Evolutionary conservation across 1,140 invertebrate species (phyloP), one percentile per base, ranked within the genome.

Genomic region (Ips nitidus): DNA sequence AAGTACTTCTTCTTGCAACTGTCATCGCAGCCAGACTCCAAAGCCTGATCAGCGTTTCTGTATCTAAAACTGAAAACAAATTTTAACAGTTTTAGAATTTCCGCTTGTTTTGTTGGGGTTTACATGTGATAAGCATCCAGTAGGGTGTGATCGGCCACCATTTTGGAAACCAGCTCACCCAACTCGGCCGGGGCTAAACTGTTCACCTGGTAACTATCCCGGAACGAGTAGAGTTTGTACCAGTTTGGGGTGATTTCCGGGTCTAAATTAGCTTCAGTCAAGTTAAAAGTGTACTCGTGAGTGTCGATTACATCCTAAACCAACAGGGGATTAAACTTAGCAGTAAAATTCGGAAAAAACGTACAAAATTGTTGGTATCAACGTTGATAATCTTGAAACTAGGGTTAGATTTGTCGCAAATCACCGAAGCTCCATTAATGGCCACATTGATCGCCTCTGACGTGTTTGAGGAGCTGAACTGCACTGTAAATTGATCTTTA

Each of bases 301-400:
- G 87, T 86, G 77, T 93, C 88, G 41, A 87, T 71, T 1, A 93
- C 85, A 73, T 82, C 82, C 89, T 90, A 77, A 2, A 62, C 1
- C 22, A 62, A 22, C 45, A 6, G 45, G 45, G 22, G 22, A 22
- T 22, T 22, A 22, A 22, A 22, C 22, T 22, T 22, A 22, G 22
- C 22, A 22, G 22, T 22, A 22, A 22, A 50, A 50, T 50, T 50
- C 6, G 8, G 43, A 47, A 37, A 38, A 41, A 8, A 83, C 87
- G 86, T 82, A 90, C 89, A 70, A 81, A 88, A 64, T 82, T 86
- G 1, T 72, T 78, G 0, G 81, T 77, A 74, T 93, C 87, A 1
- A 93, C 81, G 2, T 84, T 82, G 73, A 91, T 93, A 2, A 94
- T 84, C 73, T 89, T 86, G 76, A 94, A 96, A 58, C 92, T 93